Evolutionary conservation across 2,797 vertebrate genomes (phyloP), one percentile per base, ranked within the genome.

Genomic region (Acestrorhynchus altus): DNA sequence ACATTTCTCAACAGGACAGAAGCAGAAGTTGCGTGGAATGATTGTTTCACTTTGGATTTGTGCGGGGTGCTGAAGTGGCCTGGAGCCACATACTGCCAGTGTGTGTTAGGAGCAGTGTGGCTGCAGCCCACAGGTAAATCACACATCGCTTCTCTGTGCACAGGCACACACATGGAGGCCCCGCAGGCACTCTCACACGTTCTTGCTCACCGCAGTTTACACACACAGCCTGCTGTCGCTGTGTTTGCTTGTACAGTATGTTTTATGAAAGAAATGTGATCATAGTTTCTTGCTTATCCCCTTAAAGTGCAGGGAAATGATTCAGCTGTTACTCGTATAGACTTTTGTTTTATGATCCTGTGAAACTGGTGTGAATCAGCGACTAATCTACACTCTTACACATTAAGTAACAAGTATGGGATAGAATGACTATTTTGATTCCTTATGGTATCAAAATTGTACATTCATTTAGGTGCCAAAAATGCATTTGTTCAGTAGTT

Each of bases 1-100:
- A 90, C 86, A 90, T 92, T 91, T 90, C 89, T 91, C 90, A 86
- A 91, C 89, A 88, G 88, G 91, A 91, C 90, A 88, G 89, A 89
- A 88, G 86, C 89, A 92, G 87, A 91, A 90, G 88, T 88, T 87
- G 83, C 84, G 73, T 65, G 77, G 84, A 92, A 90, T 90, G 88
- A 91, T 90, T 90, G 91, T 92, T 92, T 92, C 89, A 89, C 86
- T 90, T 90, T 88, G 84, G 87, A 90, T 91, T 89, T 89, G 82
- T 67, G 72, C 80, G 20, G 64, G 75, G 87, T 87, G 89, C 87
- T 89, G 89, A 91, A 86, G 85, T 83, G 85, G 87, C 91, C 87
- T 67, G 72, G 87, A 88, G 90, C 88, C 51, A 72, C 22, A 24
- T 79, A 75, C 82, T 83, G 82, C 82, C 82, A 83, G 61, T 54